Conservation (phyloP, 2,888 invertebrate species). For the Panopea generosa region DNA sequence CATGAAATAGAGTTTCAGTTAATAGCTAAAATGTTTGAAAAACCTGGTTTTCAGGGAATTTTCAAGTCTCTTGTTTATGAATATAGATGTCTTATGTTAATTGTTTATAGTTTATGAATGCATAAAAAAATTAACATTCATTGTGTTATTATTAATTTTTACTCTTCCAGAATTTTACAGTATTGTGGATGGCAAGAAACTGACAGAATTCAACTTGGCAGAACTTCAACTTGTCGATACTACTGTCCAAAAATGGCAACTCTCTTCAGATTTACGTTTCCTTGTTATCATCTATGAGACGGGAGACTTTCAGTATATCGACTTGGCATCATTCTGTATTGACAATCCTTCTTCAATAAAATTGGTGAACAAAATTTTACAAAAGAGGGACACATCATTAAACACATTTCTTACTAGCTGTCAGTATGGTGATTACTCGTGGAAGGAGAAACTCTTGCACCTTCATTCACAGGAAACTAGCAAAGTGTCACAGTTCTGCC, state of each 20-base stretch:
- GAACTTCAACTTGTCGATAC: slow-evolving; percentile 15
- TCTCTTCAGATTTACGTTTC: slow-evolving; percentile 26
- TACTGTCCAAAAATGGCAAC: slow-evolving; percentile 43
- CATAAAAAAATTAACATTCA: too few relatives aligned
- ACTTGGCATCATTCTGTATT: slow-evolving; percentile 26
- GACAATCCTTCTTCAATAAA: slow-evolving; percentile 2
- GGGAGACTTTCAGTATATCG: slow-evolving; percentile 37
- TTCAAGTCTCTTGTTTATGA: too few relatives aligned
- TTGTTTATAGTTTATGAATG: too few relatives aligned
- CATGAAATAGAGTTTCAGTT: too few relatives aligned
- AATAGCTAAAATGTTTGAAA: too few relatives aligned
- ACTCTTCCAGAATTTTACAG: slow-evolving; percentile 37
- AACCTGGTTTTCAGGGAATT: too few relatives aligned
- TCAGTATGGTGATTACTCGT: slow-evolving; percentile 64
- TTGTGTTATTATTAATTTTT: too few relatives aligned
- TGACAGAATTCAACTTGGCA: slow-evolving; percentile 14
- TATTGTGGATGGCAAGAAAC: slow-evolving; percentile 23
- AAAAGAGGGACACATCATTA: background rate
- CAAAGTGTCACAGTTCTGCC: background rate
- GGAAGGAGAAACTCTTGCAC: slow-evolving; percentile 61
- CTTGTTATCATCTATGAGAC: slow-evolving; percentile 36
- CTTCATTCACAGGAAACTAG: slow-evolving; percentile 27
- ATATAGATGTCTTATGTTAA: too few relatives aligned
- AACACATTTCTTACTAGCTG: slow-evolving; percentile 36
- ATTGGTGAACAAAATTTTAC: background rate